Evolutionary conservation across 2,113 vertebrate species (phyloP).

Genomic region (Phodopus roborovskii): DNA sequence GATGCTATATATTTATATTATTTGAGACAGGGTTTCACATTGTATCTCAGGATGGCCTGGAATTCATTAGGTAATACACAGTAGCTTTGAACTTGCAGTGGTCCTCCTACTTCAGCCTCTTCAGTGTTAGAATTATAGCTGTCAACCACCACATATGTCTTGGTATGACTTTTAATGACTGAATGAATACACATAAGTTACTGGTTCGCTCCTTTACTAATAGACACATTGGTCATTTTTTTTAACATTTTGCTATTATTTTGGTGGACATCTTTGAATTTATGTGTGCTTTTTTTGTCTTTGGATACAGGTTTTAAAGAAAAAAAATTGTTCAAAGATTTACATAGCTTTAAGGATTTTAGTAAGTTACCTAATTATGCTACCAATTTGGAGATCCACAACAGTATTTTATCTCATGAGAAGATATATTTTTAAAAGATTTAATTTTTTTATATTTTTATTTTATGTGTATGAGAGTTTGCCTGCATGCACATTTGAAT

Average conservation of each 20-base stretch:
- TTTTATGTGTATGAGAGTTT: neutral
- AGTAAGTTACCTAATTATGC: neutral
- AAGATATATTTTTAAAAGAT: neutral
- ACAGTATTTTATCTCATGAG: neutral
- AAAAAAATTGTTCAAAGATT: neutral
- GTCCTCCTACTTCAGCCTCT: neutral
- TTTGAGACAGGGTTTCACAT: neutral
- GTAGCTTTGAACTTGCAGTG: too few species aligned
- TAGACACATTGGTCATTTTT: neutral
- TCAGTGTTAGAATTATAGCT: neutral
- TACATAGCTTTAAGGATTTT: neutral
- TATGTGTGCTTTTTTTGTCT: neutral
- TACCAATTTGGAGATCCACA: neutral
- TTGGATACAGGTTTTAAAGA: neutral
- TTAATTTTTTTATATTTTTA: neutral
- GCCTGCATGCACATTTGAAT: too few species aligned
- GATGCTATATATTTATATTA: neutral
- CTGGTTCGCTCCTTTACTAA: neutral
- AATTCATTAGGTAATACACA: neutral
- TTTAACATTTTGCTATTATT: constrained; percentile 2
- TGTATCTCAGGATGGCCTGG: neutral
- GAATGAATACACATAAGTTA: neutral
- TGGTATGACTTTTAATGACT: neutral
- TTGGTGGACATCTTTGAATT: neutral
- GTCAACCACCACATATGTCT: neutral